Conservation (phyloP, 1,140 invertebrate species). For the Aphidius gifuensis region DNA sequence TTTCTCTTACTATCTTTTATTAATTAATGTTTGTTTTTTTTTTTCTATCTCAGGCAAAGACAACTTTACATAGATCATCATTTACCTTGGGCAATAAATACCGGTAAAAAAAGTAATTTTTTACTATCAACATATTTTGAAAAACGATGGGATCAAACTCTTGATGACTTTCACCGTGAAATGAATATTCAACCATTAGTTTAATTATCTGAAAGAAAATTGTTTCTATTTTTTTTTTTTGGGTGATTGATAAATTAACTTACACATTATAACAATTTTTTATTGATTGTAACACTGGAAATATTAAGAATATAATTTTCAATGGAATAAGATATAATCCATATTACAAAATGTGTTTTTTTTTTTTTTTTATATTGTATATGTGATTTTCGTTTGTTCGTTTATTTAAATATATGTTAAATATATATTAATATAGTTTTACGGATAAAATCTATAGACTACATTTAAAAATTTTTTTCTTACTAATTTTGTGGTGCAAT, state of each 20-base stretch:
- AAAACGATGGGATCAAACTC: slow-evolving; percentile 86
- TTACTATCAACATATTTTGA: slow-evolving; percentile 88
- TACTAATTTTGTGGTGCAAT: slow-evolving; percentile 5
- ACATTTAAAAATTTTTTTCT: slow-evolving; percentile 14
- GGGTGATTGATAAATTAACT: not conserved
- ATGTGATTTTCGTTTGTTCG: slow-evolving; percentile 25
- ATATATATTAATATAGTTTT: slow-evolving; percentile 26
- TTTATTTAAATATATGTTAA: slow-evolving; percentile 25
- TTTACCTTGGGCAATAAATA: slow-evolving; percentile 85
- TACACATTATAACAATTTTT: slow-evolving; percentile 51
- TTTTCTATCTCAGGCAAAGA: slow-evolving; percentile 66
- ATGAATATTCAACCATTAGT: slow-evolving; percentile 61
- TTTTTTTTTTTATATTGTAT: slow-evolving; percentile 33
- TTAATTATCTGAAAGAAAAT: slow-evolving; percentile 12
- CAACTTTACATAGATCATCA: slow-evolving; percentile 74
- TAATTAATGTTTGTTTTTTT: slow-evolving; percentile 18
- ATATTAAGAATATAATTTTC: slow-evolving; percentile 56
- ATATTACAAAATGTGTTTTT: slow-evolving; percentile 48
- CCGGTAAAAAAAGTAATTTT: slow-evolving; percentile 72
- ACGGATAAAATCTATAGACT: slow-evolving; percentile 24
- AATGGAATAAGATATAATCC: slow-evolving; percentile 47
- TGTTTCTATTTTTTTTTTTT: slow-evolving; percentile 12
- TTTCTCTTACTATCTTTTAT: not conserved
- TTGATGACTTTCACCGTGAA: slow-evolving; percentile 77
- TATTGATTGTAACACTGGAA: slow-evolving; percentile 54